These are phyloP conservation scores for Eremobia ochroleuca DNA, from an alignment of 2,888 invertebrate species.

Conservation along the genomic window DNA sequence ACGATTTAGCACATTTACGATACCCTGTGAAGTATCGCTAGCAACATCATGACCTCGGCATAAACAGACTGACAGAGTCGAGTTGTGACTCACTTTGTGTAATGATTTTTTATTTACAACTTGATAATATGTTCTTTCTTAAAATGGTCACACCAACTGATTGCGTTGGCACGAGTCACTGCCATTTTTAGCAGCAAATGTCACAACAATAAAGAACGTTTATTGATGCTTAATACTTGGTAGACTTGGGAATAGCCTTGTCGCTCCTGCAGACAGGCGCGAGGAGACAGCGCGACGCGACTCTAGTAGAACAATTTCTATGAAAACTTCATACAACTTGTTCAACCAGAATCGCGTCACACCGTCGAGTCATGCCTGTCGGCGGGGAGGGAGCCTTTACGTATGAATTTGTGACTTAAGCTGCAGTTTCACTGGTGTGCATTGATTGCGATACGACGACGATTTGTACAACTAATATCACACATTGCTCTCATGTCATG, in stretches of 20 bases:
- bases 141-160: constrained; percentile 23
- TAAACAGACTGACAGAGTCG: constrained; percentile 36
- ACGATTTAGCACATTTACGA: constrained; percentile 57
- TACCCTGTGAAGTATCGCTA: constrained; percentile 57
- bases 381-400: too few relatives aligned
- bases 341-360: neutral
- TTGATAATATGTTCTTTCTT: constrained; percentile 34
- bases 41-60: constrained; percentile 39
- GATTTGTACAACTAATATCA: neutral
- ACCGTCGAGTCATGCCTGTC: too few relatives aligned
- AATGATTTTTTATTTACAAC: constrained; percentile 28
- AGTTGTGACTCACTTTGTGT: constrained; percentile 44
- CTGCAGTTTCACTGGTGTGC: neutral
- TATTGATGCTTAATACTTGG: constrained; percentile 7
- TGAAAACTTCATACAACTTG: neutral
- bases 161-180: constrained; percentile 37
- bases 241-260: neutral
- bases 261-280: neutral
- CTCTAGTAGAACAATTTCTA: neutral
- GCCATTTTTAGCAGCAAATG: constrained; percentile 36
- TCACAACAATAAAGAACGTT: constrained; percentile 11
- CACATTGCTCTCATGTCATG: neutral
- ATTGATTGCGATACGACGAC: neutral
- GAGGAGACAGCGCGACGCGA: neutral
- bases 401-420: neutral